phyloP scores from a whole-genome alignment of 2,888 invertebrate species.

The Sesamia inferens region DNA sequence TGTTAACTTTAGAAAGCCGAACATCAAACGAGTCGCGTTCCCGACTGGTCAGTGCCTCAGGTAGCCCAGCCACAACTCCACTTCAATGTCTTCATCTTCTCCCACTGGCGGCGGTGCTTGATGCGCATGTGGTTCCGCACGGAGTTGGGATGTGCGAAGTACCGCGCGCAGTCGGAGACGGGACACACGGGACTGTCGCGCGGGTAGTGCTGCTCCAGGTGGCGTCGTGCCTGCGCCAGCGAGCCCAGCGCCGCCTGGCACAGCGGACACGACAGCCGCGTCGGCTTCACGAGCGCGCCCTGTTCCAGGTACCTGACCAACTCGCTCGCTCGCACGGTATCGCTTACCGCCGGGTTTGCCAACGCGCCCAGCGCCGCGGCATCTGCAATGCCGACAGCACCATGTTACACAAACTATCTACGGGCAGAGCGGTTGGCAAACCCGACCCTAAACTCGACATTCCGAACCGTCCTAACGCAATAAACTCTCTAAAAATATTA shows the following conservation, averaged over 20 bases:
- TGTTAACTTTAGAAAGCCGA: conserved; percentile 66
- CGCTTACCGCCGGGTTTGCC: conserved; percentile 73
- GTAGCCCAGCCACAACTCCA: conserved; percentile 92
- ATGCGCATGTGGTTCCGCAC: conserved; percentile 96
- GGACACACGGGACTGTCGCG: conserved; percentile 95
- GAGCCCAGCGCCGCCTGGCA: conserved; percentile 13
- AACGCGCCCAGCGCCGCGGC: conserved; percentile 77
- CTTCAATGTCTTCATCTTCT: conserved; percentile 94
- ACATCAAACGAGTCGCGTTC: conserved; percentile 45
- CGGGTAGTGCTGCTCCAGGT: conserved; percentile 95
- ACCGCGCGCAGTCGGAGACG: conserved; percentile 92
- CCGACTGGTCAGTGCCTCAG: conserved; percentile 56
- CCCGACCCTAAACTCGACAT: conserved; percentile 72
- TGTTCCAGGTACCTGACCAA: conserved; percentile 69
- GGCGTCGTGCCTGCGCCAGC: conserved; percentile 92
- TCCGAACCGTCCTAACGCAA: conserved; percentile 68
- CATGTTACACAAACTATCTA: conserved; percentile 73
- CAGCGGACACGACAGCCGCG: no score
- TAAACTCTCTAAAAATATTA: conserved; percentile 83
- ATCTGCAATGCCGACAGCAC: conserved; percentile 91
- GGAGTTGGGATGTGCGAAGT: conserved; percentile 95
- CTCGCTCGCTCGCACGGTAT: conserved; percentile 65
- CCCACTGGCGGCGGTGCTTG: conserved; percentile 95
- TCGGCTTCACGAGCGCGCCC: conserved; percentile 58
- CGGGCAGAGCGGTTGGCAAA: conserved; percentile 76